Evolutionary conservation across 2,797 vertebrate genomes (phyloP), one percentile per base, ranked within the genome.

Genomic region (Sciurus vulgaris): DNA sequence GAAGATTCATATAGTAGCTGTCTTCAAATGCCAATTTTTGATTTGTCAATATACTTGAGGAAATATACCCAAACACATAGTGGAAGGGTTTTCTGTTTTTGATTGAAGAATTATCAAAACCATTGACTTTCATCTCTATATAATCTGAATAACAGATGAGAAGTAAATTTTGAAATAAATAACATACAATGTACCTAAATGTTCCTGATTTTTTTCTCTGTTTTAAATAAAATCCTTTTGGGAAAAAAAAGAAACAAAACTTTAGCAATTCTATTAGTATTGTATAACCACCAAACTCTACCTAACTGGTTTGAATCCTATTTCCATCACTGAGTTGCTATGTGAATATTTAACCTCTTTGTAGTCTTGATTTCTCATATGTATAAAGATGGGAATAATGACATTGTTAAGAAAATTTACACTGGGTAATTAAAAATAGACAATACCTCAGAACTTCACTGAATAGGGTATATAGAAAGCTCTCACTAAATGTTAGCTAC

Each of bases 21-120:
- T 94, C 41, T 74, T 95, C 47, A 89, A 91, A 69, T 82, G 26
- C 10, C 44, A 74, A 7, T 83, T 91, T 97, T 93, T 33, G 83
- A 24, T 33, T 95, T 93, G 65, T 87, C 28, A n/a, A n/a, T 90
- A 74, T 70, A 73, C 12, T 84, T 84, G n/a, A 92, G 28, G 56
- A 95, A 92, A 76, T 4, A 20, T 59, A 74, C 28, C 69, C 22
- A 79, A 73, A 65, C 7, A 79, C 67, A 72, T 15, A 65, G 2
- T 24, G 24, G 22, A 59, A 59, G 24, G 69, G 3, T 49, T 81
- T 70, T 30, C 17, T 33, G 38, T 67, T 67, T 51, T 47, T 11
- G 77, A 59, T 38, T 91, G 47, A 15, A 86, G 44, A 86, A 41
- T 78, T 92, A 61, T 30, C n/a, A 63, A 76, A 30, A 77, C 7